phyloP scores from a whole-genome alignment of 2,113 vertebrate genomes.

The Clarias gariepinus region DNA sequence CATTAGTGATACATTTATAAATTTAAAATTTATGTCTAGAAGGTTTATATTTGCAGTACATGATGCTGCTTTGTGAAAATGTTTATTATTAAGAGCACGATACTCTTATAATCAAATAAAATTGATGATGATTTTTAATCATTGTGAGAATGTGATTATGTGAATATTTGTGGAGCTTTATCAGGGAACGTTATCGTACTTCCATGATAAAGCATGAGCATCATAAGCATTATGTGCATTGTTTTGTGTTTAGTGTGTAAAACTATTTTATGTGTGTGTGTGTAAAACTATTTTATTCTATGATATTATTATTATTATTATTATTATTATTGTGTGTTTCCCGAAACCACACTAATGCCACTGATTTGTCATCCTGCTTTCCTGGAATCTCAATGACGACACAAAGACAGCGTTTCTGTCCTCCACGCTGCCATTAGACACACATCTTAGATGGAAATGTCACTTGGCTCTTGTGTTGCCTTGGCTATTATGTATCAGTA shows the following conservation, averaged over 20 bases:
- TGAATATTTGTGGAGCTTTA: not conserved
- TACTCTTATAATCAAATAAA: no score
- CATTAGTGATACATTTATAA: no score
- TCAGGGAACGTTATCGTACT: no score
- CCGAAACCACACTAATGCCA: not conserved
- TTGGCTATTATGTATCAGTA: conserved; percentile 31
- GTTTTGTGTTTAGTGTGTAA: not conserved
- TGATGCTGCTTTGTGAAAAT: no score
- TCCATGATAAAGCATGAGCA: not conserved
- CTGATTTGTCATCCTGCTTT: conserved; percentile 11
- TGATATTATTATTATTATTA: not conserved
- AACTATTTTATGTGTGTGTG: conserved; percentile 3
- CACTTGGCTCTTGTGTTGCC: conserved; percentile 14
- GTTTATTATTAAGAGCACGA: no score
- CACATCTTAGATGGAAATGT: conserved; percentile 46
- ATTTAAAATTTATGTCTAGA: no score
- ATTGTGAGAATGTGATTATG: no score
- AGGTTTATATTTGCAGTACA: no score
- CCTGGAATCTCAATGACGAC: not conserved
- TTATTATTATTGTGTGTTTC: no score
- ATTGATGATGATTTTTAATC: no score
- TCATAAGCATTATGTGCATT: not conserved
- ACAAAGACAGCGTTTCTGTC: conserved; percentile 10
- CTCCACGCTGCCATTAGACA: conserved; percentile 7
- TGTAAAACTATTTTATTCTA: conserved; percentile 1